Conservation (phyloP, 2,888 invertebrate genomes). For the Prosapia bicincta region DNA sequence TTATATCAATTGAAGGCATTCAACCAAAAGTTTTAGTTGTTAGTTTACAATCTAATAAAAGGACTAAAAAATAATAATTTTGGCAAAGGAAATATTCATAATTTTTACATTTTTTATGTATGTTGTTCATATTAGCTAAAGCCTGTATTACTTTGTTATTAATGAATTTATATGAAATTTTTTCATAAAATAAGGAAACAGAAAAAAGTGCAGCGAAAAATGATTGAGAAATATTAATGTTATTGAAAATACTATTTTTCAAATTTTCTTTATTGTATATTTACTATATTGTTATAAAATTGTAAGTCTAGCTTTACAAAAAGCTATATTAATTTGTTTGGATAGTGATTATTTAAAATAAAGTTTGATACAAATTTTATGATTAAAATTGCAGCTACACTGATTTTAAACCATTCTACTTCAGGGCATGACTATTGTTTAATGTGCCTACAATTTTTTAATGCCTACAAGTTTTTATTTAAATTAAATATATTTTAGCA, state of each 20-base stretch:
- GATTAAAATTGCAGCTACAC: neutral
- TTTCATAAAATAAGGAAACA: neutral
- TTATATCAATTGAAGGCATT: no score
- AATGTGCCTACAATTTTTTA: no score
- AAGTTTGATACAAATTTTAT: neutral
- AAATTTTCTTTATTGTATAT: neutral
- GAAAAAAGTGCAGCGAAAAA: neutral
- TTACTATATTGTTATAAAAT: neutral
- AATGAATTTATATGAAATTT: neutral
- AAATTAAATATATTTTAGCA: no score
- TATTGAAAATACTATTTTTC: neutral
- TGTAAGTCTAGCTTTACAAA: neutral
- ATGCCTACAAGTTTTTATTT: no score
- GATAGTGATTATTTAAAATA: neutral
- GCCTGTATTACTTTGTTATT: neutral
- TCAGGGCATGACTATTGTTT: no score
- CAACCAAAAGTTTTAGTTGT: no score
- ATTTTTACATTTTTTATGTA: no score
- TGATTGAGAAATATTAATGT: neutral
- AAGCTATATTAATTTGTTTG: neutral
- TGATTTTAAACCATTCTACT: neutral
- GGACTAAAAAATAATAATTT: no score
- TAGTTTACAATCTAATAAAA: no score
- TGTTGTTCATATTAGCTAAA: neutral
- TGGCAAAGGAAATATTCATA: no score